Base-by-base conservation (phyloP, 2,888 invertebrate genomes). In the Zele albiditarsus region DNA sequence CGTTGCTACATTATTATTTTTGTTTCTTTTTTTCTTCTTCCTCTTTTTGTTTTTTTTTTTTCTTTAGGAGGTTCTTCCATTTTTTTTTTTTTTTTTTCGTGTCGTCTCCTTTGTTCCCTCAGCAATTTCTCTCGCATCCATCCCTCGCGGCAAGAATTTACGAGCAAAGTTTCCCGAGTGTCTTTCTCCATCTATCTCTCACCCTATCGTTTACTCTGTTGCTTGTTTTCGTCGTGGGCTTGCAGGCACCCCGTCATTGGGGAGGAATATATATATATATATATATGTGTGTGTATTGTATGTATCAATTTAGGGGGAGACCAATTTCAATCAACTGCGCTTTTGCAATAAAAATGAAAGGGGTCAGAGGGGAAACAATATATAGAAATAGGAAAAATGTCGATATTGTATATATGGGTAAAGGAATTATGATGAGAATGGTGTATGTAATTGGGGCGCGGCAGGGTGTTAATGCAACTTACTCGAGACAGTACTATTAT, bases 71-170 rank as follows among this genome's bases (percentile, higher is more conserved):
- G n/a, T n/a, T n/a, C n/a, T n/a, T n/a, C n/a, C n/a, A n/a, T n/a
- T n/a, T n/a, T n/a, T n/a, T 46, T 53, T 28, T 20, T 62, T 72
- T 33, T 42, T 23, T 62, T 66, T 73, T 67, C 57, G 74, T 71
- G 53, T 71, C 73, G 70, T 62, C 65, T 60, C 62, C 77, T 78
- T 78, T 78, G 76, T 76, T 71, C 73, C 79, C 78, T 79, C 68
- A 68, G 68, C 68, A 68, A 49, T 68, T 68, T 68, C 53, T 46
- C 78, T 75, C 72, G 70, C 28, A 65, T 46, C 66, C 65, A 49
- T 49, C 68, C 68, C 49, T 68, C 53, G 28, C 53, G 46, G 49
- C 49, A 49, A 28, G 68, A 76, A 76, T 71, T 76, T 76, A 76
- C 67, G 75, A 76, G 69, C 72, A 63, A 72, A 76, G 67, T 76